Base-by-base conservation (phyloP, 2,888 invertebrate species). In the Frankliniella intonsa region DNA sequence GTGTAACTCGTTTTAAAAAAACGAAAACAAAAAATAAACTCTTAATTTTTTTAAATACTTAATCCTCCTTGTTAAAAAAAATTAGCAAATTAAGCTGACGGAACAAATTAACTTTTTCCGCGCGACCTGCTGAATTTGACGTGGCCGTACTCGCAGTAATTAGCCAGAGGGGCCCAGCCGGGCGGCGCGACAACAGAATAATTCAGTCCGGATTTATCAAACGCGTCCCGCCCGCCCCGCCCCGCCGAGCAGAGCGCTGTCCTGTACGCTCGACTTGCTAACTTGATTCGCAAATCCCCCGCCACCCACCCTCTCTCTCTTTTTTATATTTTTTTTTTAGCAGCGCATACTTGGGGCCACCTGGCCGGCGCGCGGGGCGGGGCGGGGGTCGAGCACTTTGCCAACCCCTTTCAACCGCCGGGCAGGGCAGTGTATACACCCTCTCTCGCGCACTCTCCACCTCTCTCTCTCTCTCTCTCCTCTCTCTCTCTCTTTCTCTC, bases 121-220 rank as follows among this genome's bases (percentile, higher is more conserved):
- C 38, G 38, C 38, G 38, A 38, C 38, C 38, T 38, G 38, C 38
- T 38, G 38, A 38, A 38, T 38, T 38, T 38, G 38, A 38, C 38
- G 38, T 38, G 38, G 38, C 5, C 38, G 3, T 5, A 38, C 38
- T 38, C 38, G 38, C 38, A 38, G 38, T 38, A 38, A 38, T 38
- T 38, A 38, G 38, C 38, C 38, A 38, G 38, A 38, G 38, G 38
- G 38, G 38, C n/a, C n/a, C n/a, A n/a, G n/a, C 38, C 38, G 38
- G 38, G 38, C 14, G 14, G 55, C 11, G 55, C 14, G 69, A n/a
- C 25, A 25, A 76, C 69, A 25, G 69, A 76, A 76, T 76, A 25
- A 76, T 76, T 76, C 25, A 76, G 69, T 8, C 69, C 69, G 25
- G 69, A 76, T 76, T 76, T 76, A 69, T 69, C 69, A 76, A 76